A percentile compares a stretch with the other conserved stretches of the same genome.
Evolutionary conservation across 30 jellyfish, hydroid and myxozoan genomes (phyloP).

Genomic region (Aurelia aurita complex sp. Pacific): DNA sequence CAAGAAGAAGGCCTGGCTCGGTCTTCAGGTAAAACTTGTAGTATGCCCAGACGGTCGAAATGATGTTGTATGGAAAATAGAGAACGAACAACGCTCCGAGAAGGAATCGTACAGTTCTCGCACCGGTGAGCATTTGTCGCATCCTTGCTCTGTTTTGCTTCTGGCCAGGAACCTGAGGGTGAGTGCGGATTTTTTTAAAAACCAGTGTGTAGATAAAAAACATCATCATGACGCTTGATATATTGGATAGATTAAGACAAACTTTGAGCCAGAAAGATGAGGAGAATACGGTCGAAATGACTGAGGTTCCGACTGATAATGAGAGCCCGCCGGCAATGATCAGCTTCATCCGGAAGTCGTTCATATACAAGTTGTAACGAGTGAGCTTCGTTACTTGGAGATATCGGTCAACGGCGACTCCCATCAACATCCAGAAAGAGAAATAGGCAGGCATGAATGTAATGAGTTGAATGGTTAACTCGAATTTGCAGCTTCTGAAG

Average conservation of each 20-base stretch:
- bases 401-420: slow-evolving; percentile 60
- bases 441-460: slow-evolving; percentile 37
- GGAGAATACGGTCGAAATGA: slow-evolving; percentile 34
- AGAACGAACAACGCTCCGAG: slow-evolving; percentile 14
- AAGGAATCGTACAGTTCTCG: slow-evolving; percentile 22
- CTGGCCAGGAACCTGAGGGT: background rate
- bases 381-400: slow-evolving; percentile 48
- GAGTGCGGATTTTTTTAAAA: slow-evolving; percentile 13
- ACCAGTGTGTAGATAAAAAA: slow-evolving; percentile 23
- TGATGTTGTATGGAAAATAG: slow-evolving; percentile 20
- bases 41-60: slow-evolving; percentile 25
- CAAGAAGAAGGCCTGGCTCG: slow-evolving; percentile 13
- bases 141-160: background rate
- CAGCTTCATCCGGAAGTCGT: slow-evolving; percentile 22
- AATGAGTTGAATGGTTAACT: slow-evolving; percentile 33
- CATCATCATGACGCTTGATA: slow-evolving; percentile 13
- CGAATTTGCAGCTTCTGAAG: slow-evolving; percentile 26
- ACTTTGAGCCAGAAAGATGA: slow-evolving; percentile 31
- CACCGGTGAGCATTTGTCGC: slow-evolving; percentile 19
- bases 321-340: background rate
- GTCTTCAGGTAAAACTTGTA: slow-evolving; percentile 21
- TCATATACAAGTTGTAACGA: slow-evolving; percentile 25
- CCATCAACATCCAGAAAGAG: slow-evolving; percentile 48
- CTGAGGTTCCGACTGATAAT: slow-evolving; percentile 7
- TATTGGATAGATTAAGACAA: slow-evolving; percentile 15